Evolutionary conservation across 2,888 invertebrate genomes (phyloP), one percentile per base, ranked within the genome.

Genomic region (Tridacna crocea): DNA sequence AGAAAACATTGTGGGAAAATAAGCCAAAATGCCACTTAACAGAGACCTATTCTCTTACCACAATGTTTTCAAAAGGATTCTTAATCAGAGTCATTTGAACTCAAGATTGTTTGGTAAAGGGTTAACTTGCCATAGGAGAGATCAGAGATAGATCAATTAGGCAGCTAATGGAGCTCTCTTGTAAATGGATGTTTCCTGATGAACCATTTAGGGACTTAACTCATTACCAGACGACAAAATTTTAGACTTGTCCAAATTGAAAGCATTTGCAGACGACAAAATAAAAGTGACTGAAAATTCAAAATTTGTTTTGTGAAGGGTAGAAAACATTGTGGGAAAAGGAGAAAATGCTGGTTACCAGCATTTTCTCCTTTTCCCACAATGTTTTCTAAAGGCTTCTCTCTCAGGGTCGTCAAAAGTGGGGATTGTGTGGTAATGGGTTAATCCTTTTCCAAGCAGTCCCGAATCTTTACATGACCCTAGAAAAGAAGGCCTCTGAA

Each of bases 61-160:
- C 55, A 19, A 6, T 55, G 55, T 55, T 55, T 55, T 55, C 55
- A 55, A 55, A 55, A 55, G 19, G 55, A 3, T 19, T 55, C 55
- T 55, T 15, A 3, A 6, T 15, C 55, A 55, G 55, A 10, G 55
- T 15, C 55, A 11, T 55, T 19, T 6, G 11, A 55, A 55, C 2
- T 15, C 11, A 11, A 3, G 17, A 19, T 19, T 55, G 19, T 55
- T 3, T 19, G 55, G 55, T 15, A 55, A 55, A 55, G 55, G 11
- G 55, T 55, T 66, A 15, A 27, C 36, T 46, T 36, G 36, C 36
- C 8, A 36, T 36, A 4, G 36, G 36, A 36, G 36, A 36, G 36
- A 27, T 36, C n/a, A 66, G 70, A 51, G 47, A 70, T 70, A 70
- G 70, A 19, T 70, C 70, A 70, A 70, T 70, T 70, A 70, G 70